Base-by-base conservation (phyloP, 2,797 vertebrate species). In the Cirrhinus molitorella region DNA sequence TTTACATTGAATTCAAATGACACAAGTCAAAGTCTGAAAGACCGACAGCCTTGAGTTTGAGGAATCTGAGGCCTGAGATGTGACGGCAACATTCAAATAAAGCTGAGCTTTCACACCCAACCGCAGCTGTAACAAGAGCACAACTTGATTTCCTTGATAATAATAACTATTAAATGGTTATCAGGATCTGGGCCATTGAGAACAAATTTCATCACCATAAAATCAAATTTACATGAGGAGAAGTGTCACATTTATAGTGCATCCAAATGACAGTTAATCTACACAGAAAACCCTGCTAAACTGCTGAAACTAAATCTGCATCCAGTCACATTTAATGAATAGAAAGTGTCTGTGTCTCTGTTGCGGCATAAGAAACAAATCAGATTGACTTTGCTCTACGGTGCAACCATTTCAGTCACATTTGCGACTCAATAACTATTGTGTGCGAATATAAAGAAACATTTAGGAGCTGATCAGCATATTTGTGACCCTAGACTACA, bases 1-100 rank as follows among this genome's bases (percentile, higher is more conserved):
- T 85, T 68, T 83, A 47, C 31, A 73, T 77, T 86, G 66, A 61
- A 34, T 57, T 79, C 70, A 81, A 85, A 85, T 81, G 68, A 78
- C 70, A 67, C 7, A 16, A 14, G 70, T 47, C 45, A 2, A 34
- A 78, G 17, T 59, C 53, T 47, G 51, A 80, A 80, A 59, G 51
- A 55, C 7, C 19, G 14, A 31, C 53, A 68, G 19, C 66, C 79
- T 59, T 80, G 79, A 71, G 66, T 45, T 71, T 57, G 8, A 57
- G 51, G 7, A 57, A 40, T 40, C 37, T 40, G 37, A 40, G 37
- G 37, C 37, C 0, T 40, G 37, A 40, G 37, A 40, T 8, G 2
- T 10, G 55, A 74, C 0, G 1, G 0, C 6, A 55, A 55, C 49
- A 21, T 55, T 47, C 9, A 12, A 57, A 6, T 7, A 47, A 34